phyloP scores from a whole-genome alignment of 2,113 vertebrate species.

The Ptyas mucosa region DNA sequence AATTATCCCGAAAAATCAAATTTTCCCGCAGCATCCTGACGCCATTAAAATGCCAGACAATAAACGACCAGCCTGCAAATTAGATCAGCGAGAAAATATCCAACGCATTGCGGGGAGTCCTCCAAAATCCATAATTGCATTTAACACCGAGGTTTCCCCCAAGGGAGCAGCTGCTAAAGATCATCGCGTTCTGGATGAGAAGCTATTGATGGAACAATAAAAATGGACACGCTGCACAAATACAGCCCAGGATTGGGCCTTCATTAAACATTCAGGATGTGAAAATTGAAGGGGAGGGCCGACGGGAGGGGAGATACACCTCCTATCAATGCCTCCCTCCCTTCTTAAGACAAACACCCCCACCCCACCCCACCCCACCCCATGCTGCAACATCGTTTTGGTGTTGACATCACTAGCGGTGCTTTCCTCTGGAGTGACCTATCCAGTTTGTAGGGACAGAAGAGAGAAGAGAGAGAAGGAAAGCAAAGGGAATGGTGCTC shows the following conservation, averaged over 20 bases:
- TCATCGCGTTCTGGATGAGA: constrained; percentile 91
- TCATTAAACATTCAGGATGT: constrained; percentile 99
- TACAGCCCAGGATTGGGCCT: constrained; percentile 84
- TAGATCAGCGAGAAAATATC: constrained; percentile 99
- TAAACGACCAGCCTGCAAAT: constrained; percentile 99
- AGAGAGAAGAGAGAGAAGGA: constrained; percentile 37
- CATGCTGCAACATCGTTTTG: constrained; percentile 60
- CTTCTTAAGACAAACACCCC: constrained; percentile 11
- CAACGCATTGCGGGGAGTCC: constrained; percentile 89
- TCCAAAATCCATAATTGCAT: constrained; percentile 99
- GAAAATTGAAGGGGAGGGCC: constrained; percentile 81
- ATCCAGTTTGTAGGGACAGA: neutral
- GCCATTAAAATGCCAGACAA: constrained; percentile 99
- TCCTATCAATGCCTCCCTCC: constrained; percentile 15
- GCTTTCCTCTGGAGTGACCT: constrained; percentile 72
- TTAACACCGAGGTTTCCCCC: constrained; percentile 87
- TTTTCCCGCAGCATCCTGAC: constrained; percentile 98
- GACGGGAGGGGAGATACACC: constrained; percentile 48
- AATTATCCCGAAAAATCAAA: constrained; percentile 99
- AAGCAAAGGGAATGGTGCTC: constrained; percentile 58
- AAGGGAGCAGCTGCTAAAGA: constrained; percentile 94
- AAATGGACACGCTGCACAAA: constrained; percentile 99
- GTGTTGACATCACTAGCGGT: constrained; percentile 71
- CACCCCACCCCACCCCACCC: neutral
- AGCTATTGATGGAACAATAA: constrained; percentile 99